Evolutionary conservation across 2,113 vertebrate species (phyloP).

Genomic region (Isichthys henryi): DNA sequence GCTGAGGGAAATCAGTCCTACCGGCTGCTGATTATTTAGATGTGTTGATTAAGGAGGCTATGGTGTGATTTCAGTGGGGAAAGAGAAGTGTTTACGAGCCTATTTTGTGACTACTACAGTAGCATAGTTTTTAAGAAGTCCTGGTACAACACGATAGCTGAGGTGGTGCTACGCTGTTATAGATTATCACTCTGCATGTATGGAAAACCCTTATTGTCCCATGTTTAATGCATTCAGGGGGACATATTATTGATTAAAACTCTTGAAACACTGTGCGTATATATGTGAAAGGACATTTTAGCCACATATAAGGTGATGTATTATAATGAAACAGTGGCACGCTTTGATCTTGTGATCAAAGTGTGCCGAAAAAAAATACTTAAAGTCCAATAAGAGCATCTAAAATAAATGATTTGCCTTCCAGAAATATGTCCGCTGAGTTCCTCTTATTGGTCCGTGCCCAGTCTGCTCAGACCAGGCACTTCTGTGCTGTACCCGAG

Average conservation of each 20-base stretch:
- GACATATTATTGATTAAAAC: background rate
- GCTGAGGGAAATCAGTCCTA: background rate
- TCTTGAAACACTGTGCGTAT: background rate
- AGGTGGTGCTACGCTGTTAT: background rate
- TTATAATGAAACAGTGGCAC: background rate
- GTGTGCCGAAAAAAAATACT: background rate
- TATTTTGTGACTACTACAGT: background rate
- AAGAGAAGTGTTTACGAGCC: background rate
- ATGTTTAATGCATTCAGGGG: background rate
- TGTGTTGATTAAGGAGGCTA: conserved; percentile 7
- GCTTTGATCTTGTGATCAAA: background rate
- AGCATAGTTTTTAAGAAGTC: background rate
- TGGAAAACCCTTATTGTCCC: background rate
- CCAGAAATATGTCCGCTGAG: background rate
- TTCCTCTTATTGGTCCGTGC: background rate
- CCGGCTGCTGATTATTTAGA: conserved; percentile 7
- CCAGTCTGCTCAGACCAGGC: background rate
- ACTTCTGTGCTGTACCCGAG: background rate
- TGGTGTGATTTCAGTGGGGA: conserved; percentile 7
- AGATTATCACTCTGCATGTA: background rate
- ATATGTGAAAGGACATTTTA: background rate
- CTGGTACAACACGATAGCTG: background rate
- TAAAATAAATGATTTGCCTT: background rate
- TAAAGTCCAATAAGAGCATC: background rate
- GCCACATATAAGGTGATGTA: background rate